These are phyloP conservation scores for Taxidea taxus DNA, from an alignment of 2,113 vertebrate genomes.

Conservation along the genomic window DNA sequence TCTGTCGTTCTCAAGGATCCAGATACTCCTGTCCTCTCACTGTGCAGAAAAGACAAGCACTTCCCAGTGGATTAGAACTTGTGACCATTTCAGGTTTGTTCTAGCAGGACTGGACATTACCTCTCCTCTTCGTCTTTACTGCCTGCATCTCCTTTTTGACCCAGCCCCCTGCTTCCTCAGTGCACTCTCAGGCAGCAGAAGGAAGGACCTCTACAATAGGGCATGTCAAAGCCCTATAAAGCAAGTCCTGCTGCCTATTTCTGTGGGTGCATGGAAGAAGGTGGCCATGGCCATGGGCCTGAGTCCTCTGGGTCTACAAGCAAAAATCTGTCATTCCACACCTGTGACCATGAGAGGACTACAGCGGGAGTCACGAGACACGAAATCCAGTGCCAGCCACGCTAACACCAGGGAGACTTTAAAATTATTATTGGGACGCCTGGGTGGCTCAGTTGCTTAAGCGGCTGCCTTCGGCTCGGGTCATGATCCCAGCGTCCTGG, in stretches of 20 bases:
- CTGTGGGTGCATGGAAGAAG: neutral
- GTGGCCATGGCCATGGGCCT: neutral
- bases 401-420: neutral
- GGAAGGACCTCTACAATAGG: neutral
- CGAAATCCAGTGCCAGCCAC: neutral
- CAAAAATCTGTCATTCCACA: neutral
- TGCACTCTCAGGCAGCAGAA: neutral
- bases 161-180: neutral
- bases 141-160: neutral
- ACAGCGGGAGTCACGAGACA: neutral
- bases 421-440: neutral
- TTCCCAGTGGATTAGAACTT: neutral
- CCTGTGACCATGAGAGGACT: neutral
- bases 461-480: too few relatives aligned
- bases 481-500: too few relatives aligned
- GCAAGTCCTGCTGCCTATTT: neutral
- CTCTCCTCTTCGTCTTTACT: neutral
- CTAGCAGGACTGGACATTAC: neutral
- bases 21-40: neutral
- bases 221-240: neutral
- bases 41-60: neutral
- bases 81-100: neutral
- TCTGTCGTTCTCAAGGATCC: neutral
- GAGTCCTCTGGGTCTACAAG: neutral
- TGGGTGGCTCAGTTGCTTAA: too few relatives aligned